Percentiles rank a stretch among this genome's conserved stretches.
phyloP scores from a whole-genome alignment of 2,888 invertebrate genomes.

The Odontocolon sp. region DNA sequence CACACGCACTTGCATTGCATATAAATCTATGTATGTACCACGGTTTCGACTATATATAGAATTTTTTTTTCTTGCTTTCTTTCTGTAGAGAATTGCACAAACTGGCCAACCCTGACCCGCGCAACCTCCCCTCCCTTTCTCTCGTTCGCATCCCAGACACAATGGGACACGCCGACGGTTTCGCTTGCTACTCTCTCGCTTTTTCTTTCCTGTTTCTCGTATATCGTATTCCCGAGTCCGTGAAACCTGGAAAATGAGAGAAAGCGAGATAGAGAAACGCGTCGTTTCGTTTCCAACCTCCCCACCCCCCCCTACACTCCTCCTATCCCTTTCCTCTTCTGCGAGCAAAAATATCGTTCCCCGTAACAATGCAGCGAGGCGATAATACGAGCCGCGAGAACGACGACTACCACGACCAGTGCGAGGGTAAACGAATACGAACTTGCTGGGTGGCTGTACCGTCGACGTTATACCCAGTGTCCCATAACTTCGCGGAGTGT shows the following conservation, averaged over 20 bases:
- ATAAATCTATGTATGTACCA: constrained; percentile 8
- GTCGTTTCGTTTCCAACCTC: constrained; percentile 55
- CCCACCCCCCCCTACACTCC: no score
- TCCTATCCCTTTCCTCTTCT: no score
- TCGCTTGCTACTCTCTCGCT: constrained; percentile 14
- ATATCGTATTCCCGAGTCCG: constrained; percentile 36
- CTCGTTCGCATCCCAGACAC: constrained; percentile 44
- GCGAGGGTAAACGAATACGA: background rate
- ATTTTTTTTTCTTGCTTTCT: constrained; percentile 38
- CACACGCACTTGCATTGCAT: constrained; percentile 3
- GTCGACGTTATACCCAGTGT: background rate
- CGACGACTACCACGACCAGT: constrained; percentile 30
- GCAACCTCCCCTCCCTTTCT: constrained; percentile 39
- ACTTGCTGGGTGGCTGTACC: background rate
- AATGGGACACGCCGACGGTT: constrained; percentile 44
- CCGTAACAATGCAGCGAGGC: constrained; percentile 57
- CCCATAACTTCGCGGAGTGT: constrained; percentile 20
- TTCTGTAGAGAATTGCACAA: constrained; percentile 29
- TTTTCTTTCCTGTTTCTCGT: constrained; percentile 24
- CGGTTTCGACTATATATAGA: constrained; percentile 40
- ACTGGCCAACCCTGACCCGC: constrained; percentile 36
- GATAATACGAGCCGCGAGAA: constrained; percentile 55
- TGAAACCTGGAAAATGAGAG: background rate
- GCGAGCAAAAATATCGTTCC: constrained; percentile 55
- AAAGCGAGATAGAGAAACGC: constrained; percentile 20